Evolutionary conservation across 2,888 invertebrate species (phyloP).

Genomic region (Acleris emargana): DNA sequence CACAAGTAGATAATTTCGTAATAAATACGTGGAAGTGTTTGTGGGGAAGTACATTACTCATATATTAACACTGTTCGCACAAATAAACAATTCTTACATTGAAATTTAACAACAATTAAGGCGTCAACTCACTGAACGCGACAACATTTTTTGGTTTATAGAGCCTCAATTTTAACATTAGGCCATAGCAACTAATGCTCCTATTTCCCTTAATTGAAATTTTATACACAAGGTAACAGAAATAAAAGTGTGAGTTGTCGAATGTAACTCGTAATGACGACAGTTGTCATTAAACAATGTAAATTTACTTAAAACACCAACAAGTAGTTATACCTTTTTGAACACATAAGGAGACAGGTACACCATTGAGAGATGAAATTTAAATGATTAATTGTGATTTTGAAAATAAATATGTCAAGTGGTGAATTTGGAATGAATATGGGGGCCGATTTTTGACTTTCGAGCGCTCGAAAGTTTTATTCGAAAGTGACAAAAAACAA

Average conservation of each 20-base stretch:
- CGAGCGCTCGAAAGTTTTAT: too few relatives aligned
- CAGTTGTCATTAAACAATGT: slow-evolving; percentile 30
- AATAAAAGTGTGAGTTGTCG: slow-evolving; percentile 21
- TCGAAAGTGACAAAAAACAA: too few relatives aligned
- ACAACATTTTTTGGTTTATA: not conserved
- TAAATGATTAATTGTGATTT: slow-evolving; percentile 10
- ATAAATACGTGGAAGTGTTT: slow-evolving; percentile 28
- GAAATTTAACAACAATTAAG: slow-evolving; percentile 25
- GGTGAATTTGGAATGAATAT: slow-evolving; percentile 29
- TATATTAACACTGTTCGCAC: not conserved
- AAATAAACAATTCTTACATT: slow-evolving; percentile 14
- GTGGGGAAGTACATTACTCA: slow-evolving; percentile 19
- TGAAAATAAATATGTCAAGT: slow-evolving; percentile 28
- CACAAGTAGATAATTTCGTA: slow-evolving; percentile 16
- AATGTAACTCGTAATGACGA: slow-evolving; percentile 17
- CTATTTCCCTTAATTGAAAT: not conserved
- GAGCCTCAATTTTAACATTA: slow-evolving; percentile 8
- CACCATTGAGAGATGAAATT: slow-evolving; percentile 18
- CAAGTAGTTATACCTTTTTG: slow-evolving; percentile 35
- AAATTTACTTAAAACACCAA: slow-evolving; percentile 33
- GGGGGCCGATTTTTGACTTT: too few relatives aligned
- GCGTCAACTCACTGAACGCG: slow-evolving; percentile 25
- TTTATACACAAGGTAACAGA: not conserved
- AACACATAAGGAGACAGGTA: slow-evolving; percentile 36
- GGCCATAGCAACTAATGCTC: not conserved